Conservation (phyloP, 2,888 invertebrate species). For the Acanthosepion esculentum region DNA sequence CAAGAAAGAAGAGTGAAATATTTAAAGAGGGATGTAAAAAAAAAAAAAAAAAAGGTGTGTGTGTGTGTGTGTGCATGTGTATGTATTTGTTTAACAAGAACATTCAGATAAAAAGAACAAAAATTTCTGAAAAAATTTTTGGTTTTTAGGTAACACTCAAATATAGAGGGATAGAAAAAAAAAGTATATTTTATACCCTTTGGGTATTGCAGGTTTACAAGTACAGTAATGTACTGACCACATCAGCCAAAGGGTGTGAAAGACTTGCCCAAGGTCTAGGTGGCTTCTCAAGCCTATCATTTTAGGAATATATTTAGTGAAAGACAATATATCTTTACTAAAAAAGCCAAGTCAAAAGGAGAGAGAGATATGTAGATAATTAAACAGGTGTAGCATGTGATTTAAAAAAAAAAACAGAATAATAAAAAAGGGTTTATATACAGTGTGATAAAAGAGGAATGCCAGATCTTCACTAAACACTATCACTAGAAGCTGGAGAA, state of each 20-base stretch:
- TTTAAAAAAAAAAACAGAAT: background rate
- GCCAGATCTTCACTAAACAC: constrained; percentile 8
- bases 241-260: background rate
- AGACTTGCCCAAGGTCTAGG: background rate
- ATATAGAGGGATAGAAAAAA: background rate
- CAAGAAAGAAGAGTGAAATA: background rate
- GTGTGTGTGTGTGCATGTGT: background rate
- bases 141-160: background rate
- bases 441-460: constrained; percentile 38
- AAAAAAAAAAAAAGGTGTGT: background rate
- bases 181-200: background rate
- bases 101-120: constrained; percentile 24
- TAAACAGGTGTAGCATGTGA: background rate
- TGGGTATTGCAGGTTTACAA: background rate
- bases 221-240: background rate
- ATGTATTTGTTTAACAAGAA: constrained; percentile 1
- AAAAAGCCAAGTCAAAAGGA: background rate
- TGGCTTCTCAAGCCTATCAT: background rate
- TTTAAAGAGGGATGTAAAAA: background rate
- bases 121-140: background rate
- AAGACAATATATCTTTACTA: background rate
- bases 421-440: constrained; percentile 41
- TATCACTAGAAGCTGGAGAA: constrained; percentile 7
- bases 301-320: background rate
- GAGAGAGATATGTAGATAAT: constrained; percentile 25